Evolutionary conservation across 2,888 invertebrate species (phyloP), one percentile per base, ranked within the genome.

Genomic region (Acleris sparsana): DNA sequence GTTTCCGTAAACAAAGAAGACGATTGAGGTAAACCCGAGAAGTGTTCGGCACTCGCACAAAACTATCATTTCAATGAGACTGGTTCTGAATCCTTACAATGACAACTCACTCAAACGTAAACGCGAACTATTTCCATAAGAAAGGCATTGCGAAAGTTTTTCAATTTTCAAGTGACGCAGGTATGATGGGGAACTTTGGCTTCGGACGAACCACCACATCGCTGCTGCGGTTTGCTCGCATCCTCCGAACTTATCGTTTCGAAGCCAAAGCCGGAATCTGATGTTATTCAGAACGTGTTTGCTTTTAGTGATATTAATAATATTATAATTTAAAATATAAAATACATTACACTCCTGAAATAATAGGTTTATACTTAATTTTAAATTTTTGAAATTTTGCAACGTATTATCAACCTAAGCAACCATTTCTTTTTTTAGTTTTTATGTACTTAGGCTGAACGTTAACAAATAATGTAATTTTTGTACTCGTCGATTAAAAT

Each of bases 131-230:
- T 89, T 90, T 90, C 88, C 89, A 89, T 91, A 87, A 88, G 89
- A 88, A 89, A 90, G 87, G 89, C 90, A 91, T 90, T 87, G 89
- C 86, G 72, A 91, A 92, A 92, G 89, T 91, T 92, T 92, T 92
- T 91, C 92, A 92, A 92, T 92, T 90, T 92, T 91, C 89, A 89
- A 90, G 89, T 89, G 90, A 91, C 89, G 89, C 91, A 91, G 90
- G 91, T 90, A 90, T 90, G 90, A 90, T 88, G 86, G 80, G 82
- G 85, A 90, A 90, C 83, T 89, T 89, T 85, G 84, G 85, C 87
- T 87, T 84, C 83, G 80, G 85, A 85, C 84, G 82, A 82, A 84
- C 76, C 73, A 72, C 58, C 43, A 52, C 63, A 51, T 39, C 49
- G 49, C 62, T 60, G 57, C 59, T 60, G 57, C 59, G 65, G 68